Evolutionary conservation across 1,140 invertebrate species (phyloP), one percentile per base, ranked within the genome.

Genomic region (Neodiprion pinetum): DNA sequence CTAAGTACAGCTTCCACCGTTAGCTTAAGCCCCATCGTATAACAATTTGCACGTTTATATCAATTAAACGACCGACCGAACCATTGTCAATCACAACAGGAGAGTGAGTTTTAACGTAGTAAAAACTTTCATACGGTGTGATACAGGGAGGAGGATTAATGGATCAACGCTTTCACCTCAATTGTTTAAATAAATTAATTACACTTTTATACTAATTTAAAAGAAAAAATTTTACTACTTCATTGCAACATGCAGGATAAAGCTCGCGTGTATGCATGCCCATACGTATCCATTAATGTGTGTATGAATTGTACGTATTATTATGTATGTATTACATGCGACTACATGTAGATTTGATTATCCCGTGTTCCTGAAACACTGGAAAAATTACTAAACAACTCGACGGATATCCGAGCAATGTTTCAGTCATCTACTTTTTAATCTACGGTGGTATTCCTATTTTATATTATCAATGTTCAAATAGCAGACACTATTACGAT

Each of bases 1-100:
- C 69, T 78, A 67, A 76, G 73, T 67, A 72, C 72, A 67, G 75
- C 79, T 66, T 79, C 79, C 48, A 74, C 65, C 50, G 76, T 65
- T 48, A 69, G 70, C 72, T 72, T 69, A 80, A 80, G 72, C 79
- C 77, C 80, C 80, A 81, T 81, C 76, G 78, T 81, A 79, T 61
- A 23, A 9, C 65, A 53, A 74, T 70, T 75, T 69, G 72, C 14
- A 67, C 47, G 74, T 80, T 78, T 73, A 70, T 77, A 14, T 61
- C 53, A 61, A 61, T 61, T 9, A 61, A 61, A 61, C 53, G 53
- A 61, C 53, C 53, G 53, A 61, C 53, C 53, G 53, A 61, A 61
- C 53, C 53, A 61, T 61, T 61, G 53, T 61, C 53, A 61, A 61
- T 61, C 53, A 61, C 53, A 61, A 61, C 53, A 61, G 11, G n/a